These are phyloP conservation scores for Typhlomys cinereus DNA, from an alignment of 2,113 vertebrate genomes.

Conservation along the genomic window DNA sequence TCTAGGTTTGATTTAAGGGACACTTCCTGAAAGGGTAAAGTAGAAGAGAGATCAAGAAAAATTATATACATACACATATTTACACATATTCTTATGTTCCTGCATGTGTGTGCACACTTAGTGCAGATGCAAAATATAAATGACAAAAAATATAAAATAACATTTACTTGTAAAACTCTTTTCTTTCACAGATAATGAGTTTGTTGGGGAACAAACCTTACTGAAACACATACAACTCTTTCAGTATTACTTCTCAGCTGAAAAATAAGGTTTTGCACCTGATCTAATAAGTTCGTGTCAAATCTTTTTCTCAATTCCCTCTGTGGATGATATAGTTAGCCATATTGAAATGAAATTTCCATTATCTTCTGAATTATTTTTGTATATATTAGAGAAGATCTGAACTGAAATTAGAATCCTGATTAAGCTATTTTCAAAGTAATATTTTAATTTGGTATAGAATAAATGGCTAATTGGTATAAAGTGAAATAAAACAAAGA, in stretches of 20 bases:
- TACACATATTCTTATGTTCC: too few species aligned
- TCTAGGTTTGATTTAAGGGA: too few species aligned
- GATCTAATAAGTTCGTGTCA: background rate
- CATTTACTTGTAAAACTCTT: background rate
- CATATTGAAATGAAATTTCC: background rate
- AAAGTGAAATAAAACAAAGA: background rate
- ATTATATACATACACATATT: too few species aligned
- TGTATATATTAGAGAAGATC: background rate
- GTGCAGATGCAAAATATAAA: too few species aligned
- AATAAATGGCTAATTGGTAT: background rate
- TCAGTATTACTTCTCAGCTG: background rate
- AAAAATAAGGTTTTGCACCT: background rate
- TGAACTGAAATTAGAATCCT: background rate
- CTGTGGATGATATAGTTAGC: background rate
- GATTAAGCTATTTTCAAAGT: background rate
- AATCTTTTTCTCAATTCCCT: background rate
- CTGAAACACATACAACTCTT: background rate
- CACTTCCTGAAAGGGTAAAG: too few species aligned
- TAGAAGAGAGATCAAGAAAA: too few species aligned
- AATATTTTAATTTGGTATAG: background rate
- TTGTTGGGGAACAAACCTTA: background rate
- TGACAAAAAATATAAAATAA: background rate
- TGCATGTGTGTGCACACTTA: too few species aligned
- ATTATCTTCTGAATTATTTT: background rate
- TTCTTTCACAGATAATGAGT: background rate